Base-by-base conservation (phyloP, 2,797 vertebrate genomes). In the Cetoscarus ocellatus region DNA sequence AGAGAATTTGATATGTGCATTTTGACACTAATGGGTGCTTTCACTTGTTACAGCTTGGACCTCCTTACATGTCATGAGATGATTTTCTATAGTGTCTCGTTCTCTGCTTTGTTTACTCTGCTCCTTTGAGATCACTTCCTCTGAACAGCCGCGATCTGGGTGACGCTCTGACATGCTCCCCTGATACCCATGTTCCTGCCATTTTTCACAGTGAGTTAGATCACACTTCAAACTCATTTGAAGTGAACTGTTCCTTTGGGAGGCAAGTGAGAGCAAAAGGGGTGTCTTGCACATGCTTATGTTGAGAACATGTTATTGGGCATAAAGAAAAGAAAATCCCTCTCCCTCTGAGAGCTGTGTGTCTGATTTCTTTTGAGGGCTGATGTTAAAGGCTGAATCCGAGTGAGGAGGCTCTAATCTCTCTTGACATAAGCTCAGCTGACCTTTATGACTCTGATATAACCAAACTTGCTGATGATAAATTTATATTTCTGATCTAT, bases 231-330 rank as follows among this genome's bases (percentile, higher is more conserved):
- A 54, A 11, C 19, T 5, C 11, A 0, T 38, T 61, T 35, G 56
- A 51, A 19, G 12, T 47, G 5, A 15, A 17, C 39, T 42, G 34
- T 15, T 47, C 35, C 15, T 10, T 10, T 5, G 12, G 10, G 38
- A 63, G 43, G 43, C 19, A n/a, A 15, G 38, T 60, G 36, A 52
- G 58, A 44, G 27, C 38, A 17, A 58, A 18, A 44, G 10, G 15
- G 35, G 54, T 42, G 50, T 10, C 49, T 49, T 8, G 27, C 44
- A 64, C 19, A 60, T 56, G 59, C 18, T 63, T 12, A 13, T 54
- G 15, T 48, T 15, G 27, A 58, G 35, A 9, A 43, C 17, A 53
- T 47, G n/a, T 19, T 19, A 17, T 44, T 35, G 40, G 10, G 35
- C 3, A 27, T 17, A 15, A 45, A 3, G 13, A 8, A 47, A 18